Percentiles rank a stretch among this genome's conserved stretches.
Evolutionary conservation across 2,797 vertebrate species (phyloP).

Genomic region (Sardinella longiceps): DNA sequence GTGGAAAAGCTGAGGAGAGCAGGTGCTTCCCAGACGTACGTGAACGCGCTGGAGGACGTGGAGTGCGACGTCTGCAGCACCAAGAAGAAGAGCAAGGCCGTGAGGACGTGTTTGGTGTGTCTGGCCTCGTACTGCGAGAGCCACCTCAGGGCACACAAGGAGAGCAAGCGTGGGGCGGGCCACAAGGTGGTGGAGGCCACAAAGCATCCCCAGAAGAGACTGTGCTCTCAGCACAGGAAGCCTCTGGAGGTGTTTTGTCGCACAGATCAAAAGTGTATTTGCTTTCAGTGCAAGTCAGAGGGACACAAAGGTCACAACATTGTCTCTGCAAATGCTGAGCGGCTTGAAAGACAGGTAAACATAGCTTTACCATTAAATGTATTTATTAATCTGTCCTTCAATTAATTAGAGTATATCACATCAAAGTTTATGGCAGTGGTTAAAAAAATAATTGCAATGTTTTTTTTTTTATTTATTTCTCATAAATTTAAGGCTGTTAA

Average conservation of each 20-base stretch:
- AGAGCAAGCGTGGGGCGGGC: constrained; percentile 74
- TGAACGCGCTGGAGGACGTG: constrained; percentile 37
- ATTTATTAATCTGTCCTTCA: background rate
- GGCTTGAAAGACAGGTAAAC: constrained; percentile 73
- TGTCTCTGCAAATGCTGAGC: constrained; percentile 80
- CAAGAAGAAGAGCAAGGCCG: constrained; percentile 79
- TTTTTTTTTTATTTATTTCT: background rate
- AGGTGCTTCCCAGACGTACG: background rate
- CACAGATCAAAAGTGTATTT: constrained; percentile 88
- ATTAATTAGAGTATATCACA: background rate
- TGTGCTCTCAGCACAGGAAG: constrained; percentile 84
- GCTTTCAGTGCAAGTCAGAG: constrained; percentile 74
- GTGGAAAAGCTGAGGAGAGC: constrained; percentile 63
- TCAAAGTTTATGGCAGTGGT: background rate
- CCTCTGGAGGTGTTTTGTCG: constrained; percentile 87
- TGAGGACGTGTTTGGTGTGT: constrained; percentile 85
- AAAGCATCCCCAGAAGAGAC: constrained; percentile 78
- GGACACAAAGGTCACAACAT: constrained; percentile 84
- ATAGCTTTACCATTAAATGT: background rate
- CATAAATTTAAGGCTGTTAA: background rate
- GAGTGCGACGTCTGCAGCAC: constrained; percentile 84
- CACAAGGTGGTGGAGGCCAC: constrained; percentile 82
- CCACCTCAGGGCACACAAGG: constrained; percentile 67
- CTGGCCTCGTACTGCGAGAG: constrained; percentile 82
- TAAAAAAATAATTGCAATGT: background rate